These are phyloP conservation scores for Synanthedon myopaeformis DNA, from an alignment of 2,888 invertebrate species.

Conservation along the genomic window DNA sequence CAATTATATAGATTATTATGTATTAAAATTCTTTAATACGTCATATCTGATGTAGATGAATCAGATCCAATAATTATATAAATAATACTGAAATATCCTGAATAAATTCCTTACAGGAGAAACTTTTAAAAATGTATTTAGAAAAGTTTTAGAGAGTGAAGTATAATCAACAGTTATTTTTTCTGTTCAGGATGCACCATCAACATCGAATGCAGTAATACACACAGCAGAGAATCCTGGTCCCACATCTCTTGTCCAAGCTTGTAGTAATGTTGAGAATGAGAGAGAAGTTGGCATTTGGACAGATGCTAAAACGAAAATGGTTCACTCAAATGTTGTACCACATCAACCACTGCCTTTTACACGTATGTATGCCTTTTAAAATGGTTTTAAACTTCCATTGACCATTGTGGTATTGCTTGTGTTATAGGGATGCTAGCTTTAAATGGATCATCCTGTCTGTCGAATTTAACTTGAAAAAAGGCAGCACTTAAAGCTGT, in stretches of 20 bases:
- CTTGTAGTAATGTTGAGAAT: constrained; percentile 55
- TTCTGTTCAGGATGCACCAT: constrained; percentile 47
- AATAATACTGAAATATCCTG: too few relatives aligned
- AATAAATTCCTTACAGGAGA: too few relatives aligned
- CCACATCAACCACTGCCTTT: constrained; percentile 59
- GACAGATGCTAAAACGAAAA: constrained; percentile 64
- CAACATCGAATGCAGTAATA: constrained; percentile 43
- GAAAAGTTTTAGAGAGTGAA: too few relatives aligned
- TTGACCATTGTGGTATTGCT: neutral
- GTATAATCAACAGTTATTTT: neutral
- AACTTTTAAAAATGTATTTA: too few relatives aligned
- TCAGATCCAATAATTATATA: too few relatives aligned
- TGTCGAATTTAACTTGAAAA: too few relatives aligned
- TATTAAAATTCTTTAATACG: too few relatives aligned
- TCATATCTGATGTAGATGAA: too few relatives aligned
- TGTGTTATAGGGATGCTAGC: too few relatives aligned
- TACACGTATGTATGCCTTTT: constrained; percentile 39
- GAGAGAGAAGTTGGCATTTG: constrained; percentile 64
- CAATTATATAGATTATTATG: too few relatives aligned
- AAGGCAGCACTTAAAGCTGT: too few relatives aligned
- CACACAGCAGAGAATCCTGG: constrained; percentile 46
- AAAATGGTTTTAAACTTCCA: neutral
- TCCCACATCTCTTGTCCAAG: constrained; percentile 54
- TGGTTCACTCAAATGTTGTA: constrained; percentile 56
- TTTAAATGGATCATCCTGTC: too few relatives aligned